Evolutionary conservation across 2,888 invertebrate species (phyloP).

Genomic region (Uropetala carovei): DNA sequence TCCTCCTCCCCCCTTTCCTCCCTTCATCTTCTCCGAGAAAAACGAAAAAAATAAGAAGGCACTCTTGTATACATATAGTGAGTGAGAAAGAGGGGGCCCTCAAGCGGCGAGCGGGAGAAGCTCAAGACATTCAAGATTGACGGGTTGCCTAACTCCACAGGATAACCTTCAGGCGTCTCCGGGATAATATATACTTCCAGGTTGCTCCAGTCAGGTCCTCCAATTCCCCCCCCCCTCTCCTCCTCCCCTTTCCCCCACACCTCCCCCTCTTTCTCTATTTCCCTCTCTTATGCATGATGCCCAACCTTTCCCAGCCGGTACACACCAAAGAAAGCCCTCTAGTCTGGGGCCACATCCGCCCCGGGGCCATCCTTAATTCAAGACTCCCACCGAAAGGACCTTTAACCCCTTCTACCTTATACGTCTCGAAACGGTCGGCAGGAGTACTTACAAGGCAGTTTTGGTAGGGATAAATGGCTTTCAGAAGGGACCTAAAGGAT

Average conservation of each 20-base stretch:
- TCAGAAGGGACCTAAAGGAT: constrained; percentile 19
- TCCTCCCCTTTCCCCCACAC: not conserved
- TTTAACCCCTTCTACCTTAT: constrained; percentile 28
- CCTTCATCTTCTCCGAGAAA: not conserved
- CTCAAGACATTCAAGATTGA: constrained; percentile 18
- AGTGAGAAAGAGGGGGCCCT: not conserved
- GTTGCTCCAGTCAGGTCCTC: constrained; percentile 22
- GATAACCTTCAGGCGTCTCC: constrained; percentile 47
- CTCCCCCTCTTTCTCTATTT: not conserved
- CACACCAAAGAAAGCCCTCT: constrained; percentile 44
- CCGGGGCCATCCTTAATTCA: constrained; percentile 24
- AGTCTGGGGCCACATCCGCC: constrained; percentile 36
- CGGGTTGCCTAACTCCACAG: constrained; percentile 48
- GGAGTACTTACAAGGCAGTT: constrained; percentile 56
- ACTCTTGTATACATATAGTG: not conserved
- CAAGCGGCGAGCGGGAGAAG: not conserved
- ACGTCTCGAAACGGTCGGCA: not conserved
- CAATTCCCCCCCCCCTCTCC: not conserved
- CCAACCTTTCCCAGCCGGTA: constrained; percentile 41
- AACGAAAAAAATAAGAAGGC: not conserved
- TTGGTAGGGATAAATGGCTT: constrained; percentile 55
- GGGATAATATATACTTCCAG: constrained; percentile 35
- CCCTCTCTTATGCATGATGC: constrained; percentile 52
- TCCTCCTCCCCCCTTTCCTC: not conserved
- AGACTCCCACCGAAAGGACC: constrained; percentile 25